These are phyloP conservation scores for Diaperis boleti DNA, from an alignment of 2,888 invertebrate species.

Conservation along the genomic window DNA sequence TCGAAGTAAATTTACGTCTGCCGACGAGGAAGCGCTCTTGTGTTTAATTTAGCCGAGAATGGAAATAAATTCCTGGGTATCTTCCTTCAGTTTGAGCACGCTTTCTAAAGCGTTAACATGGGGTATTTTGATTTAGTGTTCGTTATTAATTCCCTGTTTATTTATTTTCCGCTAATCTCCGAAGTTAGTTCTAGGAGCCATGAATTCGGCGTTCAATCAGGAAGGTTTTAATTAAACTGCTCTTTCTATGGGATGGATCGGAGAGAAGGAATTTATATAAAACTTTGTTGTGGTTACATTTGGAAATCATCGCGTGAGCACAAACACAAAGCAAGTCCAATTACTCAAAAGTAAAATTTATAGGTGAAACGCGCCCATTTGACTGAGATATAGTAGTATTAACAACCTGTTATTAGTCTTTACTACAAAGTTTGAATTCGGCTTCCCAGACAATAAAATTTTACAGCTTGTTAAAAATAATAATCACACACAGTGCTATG, in stretches of 20 bases:
- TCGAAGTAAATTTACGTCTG: constrained; percentile 5
- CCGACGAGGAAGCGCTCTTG: background rate
- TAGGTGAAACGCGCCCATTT: no score
- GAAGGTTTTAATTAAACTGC: background rate
- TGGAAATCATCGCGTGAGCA: no score
- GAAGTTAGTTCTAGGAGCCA: background rate
- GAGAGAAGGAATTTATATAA: no score
- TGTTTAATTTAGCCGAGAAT: constrained; percentile 12
- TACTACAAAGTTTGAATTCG: no score
- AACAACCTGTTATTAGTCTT: background rate
- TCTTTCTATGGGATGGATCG: background rate
- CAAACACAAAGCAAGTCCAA: no score
- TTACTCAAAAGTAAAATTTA: no score
- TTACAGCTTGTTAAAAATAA: no score
- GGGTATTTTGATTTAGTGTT: constrained; percentile 12
- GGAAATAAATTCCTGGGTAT: constrained; percentile 7
- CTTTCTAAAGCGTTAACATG: constrained; percentile 10
- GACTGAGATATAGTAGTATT: no score
- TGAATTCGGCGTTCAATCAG: constrained; percentile 1
- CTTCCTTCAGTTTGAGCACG: constrained; percentile 6
- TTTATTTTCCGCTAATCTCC: constrained; percentile 4
- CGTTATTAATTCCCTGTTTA: constrained; percentile 12
- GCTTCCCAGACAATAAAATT: no score
- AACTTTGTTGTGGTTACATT: no score
- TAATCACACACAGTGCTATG: no score